These are phyloP conservation scores for Mycteria americana DNA, from an alignment of 2,797 vertebrate genomes.

Conservation along the genomic window DNA sequence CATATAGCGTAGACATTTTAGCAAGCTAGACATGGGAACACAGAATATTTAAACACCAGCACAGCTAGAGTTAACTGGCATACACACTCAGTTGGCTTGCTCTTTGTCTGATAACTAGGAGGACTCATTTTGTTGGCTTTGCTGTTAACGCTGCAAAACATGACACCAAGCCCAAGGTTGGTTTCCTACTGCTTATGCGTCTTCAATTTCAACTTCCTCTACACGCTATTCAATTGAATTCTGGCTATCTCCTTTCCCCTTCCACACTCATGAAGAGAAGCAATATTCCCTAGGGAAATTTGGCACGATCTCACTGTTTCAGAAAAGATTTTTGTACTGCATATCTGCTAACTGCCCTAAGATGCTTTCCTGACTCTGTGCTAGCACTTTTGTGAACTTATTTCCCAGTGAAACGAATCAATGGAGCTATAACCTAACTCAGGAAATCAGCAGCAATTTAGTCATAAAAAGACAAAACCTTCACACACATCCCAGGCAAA, in stretches of 20 bases:
- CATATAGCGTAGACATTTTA: background rate
- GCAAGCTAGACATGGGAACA: background rate
- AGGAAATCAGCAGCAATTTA: background rate
- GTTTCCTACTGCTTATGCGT: conserved; percentile 43
- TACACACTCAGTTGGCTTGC: background rate
- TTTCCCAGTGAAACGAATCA: background rate
- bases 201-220: conserved; percentile 63
- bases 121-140: conserved; percentile 43
- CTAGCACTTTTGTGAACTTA: background rate
- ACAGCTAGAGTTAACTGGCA: conserved; percentile 43
- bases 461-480: background rate
- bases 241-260: conserved; percentile 60
- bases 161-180: conserved; percentile 61
- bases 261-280: conserved; percentile 32
- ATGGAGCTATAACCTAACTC: background rate
- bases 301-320: background rate
- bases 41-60: background rate
- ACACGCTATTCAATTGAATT: conserved; percentile 52
- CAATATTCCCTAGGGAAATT: conserved; percentile 47
- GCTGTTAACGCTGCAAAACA: conserved; percentile 56
- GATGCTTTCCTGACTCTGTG: background rate
- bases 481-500: background rate
- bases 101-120: conserved; percentile 47
- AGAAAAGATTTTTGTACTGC: background rate
- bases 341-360: conserved; percentile 20